phyloP scores from a whole-genome alignment of 1,140 invertebrate species.

The Helicorthomorpha holstii region DNA sequence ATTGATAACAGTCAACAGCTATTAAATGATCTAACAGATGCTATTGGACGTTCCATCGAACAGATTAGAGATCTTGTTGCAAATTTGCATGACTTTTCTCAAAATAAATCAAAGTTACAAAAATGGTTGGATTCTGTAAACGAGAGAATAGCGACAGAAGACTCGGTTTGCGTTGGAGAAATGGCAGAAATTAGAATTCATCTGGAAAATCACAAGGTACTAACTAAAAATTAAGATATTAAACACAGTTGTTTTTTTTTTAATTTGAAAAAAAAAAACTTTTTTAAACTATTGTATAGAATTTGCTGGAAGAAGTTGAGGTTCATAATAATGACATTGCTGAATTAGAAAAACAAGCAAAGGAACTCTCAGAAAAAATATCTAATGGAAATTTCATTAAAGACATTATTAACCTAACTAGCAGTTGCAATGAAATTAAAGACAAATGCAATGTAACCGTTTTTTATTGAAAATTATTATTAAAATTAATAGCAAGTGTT shows the following conservation, averaged over 20 bases:
- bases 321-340: slow-evolving; percentile 52
- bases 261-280: too few relatives aligned
- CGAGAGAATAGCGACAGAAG: slow-evolving; percentile 33
- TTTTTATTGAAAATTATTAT: too few relatives aligned
- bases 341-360: slow-evolving; percentile 47
- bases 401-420: slow-evolving; percentile 41
- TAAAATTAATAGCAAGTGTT: not conserved
- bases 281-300: not conserved
- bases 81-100: slow-evolving; percentile 64
- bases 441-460: slow-evolving; percentile 35
- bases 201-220: slow-evolving; percentile 52
- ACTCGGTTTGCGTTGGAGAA: slow-evolving; percentile 55
- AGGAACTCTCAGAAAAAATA: slow-evolving; percentile 48
- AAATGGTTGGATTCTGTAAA: slow-evolving; percentile 22
- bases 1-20: slow-evolving; percentile 53
- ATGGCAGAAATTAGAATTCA: slow-evolving; percentile 78
- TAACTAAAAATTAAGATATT: not conserved
- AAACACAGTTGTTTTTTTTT: too few relatives aligned
- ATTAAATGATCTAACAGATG: slow-evolving; percentile 67
- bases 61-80: slow-evolving; percentile 35
- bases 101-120: slow-evolving; percentile 44
- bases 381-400: slow-evolving; percentile 41
- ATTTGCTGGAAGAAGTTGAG: slow-evolving; percentile 44
- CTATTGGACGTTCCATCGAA: slow-evolving; percentile 42
- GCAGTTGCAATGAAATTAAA: slow-evolving; percentile 43